Evolutionary conservation across 1,140 invertebrate genomes (phyloP), one percentile per base, ranked within the genome.

Genomic region (Drosophila tani): DNA sequence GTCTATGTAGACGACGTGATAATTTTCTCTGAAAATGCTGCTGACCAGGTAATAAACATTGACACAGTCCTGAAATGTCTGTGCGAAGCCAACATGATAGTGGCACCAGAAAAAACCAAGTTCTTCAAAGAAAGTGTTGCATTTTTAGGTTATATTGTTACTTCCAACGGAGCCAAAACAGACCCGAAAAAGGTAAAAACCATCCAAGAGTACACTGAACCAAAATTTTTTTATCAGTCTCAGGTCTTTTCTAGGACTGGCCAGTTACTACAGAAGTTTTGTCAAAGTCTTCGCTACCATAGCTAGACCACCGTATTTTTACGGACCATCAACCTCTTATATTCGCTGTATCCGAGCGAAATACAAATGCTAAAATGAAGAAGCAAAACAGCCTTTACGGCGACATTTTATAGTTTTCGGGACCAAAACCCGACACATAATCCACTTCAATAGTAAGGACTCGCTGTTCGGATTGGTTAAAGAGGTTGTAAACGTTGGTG

Each of bases 231-330:
- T 21, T 62, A n/a, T 41, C 21, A 50, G 47, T 24, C 24, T 62
- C 19, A 35, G 32, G n/a, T 50, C 49, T 15, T 75, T 27, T 47
- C 7, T 68, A 7, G 57, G 70, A 11, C 60, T 58, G 9, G 27
- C 27, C 8, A 32, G 32, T 8, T 56, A 40, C 12, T 74, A 67
- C 38, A 32, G 46, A 21, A 19, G 29, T 14, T 68, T 74, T 15
- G 15, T 68, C 1, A 57, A 45, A 24, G 45, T 62, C n/a, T 62
- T 60, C n/a, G 57, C 63, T 3, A 8, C 46, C 1, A 75, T 78
- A 57, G 57, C 59, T 11, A 29, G 58, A 12, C 46, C 53, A 21
- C 29, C 29, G 29, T 0, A 32, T 32, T 32, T 32, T 32, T 32
- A 47, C 46, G 38, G 24, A 70, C 51, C 21, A 70, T 55, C 50